A percentile compares a stretch with the other conserved stretches of the same genome.
These are phyloP conservation scores for Canis aureus DNA, from an alignment of 2,113 vertebrate genomes.

Conservation along the genomic window DNA sequence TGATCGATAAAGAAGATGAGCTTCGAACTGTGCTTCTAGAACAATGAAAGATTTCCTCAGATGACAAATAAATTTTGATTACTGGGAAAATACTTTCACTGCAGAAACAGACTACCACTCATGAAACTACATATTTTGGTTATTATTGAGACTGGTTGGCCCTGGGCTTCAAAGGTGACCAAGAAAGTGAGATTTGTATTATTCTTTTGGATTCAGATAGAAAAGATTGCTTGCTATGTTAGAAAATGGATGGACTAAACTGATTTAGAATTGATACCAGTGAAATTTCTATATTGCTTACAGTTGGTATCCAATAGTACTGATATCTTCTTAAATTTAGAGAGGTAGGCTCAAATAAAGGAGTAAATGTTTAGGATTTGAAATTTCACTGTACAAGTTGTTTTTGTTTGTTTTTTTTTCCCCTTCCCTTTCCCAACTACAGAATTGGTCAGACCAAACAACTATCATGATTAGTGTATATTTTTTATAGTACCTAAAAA, in stretches of 20 bases:
- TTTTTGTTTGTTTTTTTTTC: constrained; percentile 72
- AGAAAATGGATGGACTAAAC: constrained; percentile 62
- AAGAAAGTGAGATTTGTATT: constrained; percentile 39
- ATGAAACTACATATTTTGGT: constrained; percentile 71
- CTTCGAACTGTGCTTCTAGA: constrained; percentile 95
- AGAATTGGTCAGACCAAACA: constrained; percentile 80
- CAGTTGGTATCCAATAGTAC: constrained; percentile 44
- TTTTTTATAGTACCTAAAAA: constrained; percentile 83
- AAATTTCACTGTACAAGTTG: constrained; percentile 82
- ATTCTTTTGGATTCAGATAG: constrained; percentile 33
- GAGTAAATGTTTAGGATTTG: constrained; percentile 81
- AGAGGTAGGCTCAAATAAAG: constrained; percentile 77
- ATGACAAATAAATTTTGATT: constrained; percentile 64
- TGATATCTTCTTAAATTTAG: constrained; percentile 78
- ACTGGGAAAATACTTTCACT: constrained; percentile 65
- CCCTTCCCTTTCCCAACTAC: constrained; percentile 61
- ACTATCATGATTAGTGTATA: constrained; percentile 59
- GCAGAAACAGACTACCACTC: constrained; percentile 68
- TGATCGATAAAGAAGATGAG: constrained; percentile 92
- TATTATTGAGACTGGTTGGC: constrained; percentile 36
- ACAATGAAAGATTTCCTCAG: constrained; percentile 84
- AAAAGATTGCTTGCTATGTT: constrained; percentile 12
- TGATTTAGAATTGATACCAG: constrained; percentile 30
- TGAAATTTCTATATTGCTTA: constrained; percentile 62
- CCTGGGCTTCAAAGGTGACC: constrained; percentile 5